phyloP scores from a whole-genome alignment of 2,888 invertebrate species.

The Polydrusus tereticollis region DNA sequence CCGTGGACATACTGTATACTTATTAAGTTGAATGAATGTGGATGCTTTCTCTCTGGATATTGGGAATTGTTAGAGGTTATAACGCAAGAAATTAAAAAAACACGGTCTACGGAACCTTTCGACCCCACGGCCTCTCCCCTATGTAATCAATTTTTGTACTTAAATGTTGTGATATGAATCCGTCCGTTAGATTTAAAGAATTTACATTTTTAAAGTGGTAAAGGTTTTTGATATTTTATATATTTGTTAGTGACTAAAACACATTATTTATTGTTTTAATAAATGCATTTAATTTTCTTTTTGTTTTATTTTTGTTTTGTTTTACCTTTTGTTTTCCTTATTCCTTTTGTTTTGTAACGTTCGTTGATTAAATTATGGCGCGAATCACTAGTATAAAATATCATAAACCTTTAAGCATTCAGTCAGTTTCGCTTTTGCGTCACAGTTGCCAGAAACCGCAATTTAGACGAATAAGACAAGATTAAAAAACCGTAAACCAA shows the following conservation, averaged over 20 bases:
- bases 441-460: too few relatives aligned
- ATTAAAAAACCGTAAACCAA: too few relatives aligned
- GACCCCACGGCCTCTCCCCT: too few relatives aligned
- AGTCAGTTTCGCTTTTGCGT: too few relatives aligned
- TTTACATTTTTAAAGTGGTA: constrained; percentile 49
- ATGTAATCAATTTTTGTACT: constrained; percentile 21
- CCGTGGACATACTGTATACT: too few relatives aligned
- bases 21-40: too few relatives aligned
- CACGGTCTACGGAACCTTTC: too few relatives aligned
- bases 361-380: background rate
- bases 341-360: constrained; percentile 27
- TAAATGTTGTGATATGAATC: constrained; percentile 28
- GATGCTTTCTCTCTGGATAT: too few relatives aligned
- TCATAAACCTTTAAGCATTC: constrained; percentile 23
- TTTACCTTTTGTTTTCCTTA: constrained; percentile 37
- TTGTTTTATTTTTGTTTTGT: constrained; percentile 28
- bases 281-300: constrained; percentile 30
- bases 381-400: constrained; percentile 8
- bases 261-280: constrained; percentile 47
- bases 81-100: too few relatives aligned
- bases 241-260: constrained; percentile 39
- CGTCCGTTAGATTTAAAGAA: constrained; percentile 33
- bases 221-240: constrained; percentile 55
- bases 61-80: too few relatives aligned
- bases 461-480: too few relatives aligned